A percentile compares a stretch with the other conserved stretches of the same genome.
Conservation (phyloP, 2,113 vertebrate species). For the Abramis brama region DNA sequence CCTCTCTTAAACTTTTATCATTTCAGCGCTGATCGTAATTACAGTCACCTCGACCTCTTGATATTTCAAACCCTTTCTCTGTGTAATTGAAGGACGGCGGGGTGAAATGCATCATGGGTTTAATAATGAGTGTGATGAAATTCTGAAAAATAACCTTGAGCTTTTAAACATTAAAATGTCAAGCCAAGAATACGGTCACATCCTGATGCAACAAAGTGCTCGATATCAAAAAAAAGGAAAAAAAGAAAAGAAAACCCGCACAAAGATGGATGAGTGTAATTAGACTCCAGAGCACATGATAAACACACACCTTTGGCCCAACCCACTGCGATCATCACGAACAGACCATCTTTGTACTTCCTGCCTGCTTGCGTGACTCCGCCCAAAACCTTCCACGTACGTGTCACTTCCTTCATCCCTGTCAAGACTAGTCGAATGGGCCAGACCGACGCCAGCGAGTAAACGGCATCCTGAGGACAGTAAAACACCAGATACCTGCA, state of each 20-base stretch:
- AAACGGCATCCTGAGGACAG: conserved; percentile 86
- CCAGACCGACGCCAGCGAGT: conserved; percentile 74
- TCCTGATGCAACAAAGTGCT: neutral
- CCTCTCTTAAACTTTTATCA: conserved; percentile 14
- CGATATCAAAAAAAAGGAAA: neutral
- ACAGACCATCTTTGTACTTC: conserved; percentile 87
- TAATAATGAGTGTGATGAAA: conserved; percentile 43
- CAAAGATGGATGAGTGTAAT: neutral
- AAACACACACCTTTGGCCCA: too few species aligned
- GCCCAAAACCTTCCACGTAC: conserved; percentile 92
- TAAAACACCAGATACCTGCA: conserved; percentile 94
- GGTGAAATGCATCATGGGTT: conserved; percentile 18
- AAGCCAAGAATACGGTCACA: neutral
- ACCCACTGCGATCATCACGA: conserved; percentile 84
- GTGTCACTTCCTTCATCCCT: conserved; percentile 94
- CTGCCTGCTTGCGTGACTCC: conserved; percentile 84
- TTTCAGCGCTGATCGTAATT: neutral
- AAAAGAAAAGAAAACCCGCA: too few species aligned
- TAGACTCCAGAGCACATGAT: neutral
- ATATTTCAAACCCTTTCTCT: conserved; percentile 37
- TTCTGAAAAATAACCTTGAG: conserved; percentile 24
- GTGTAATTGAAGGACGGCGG: conserved; percentile 30
- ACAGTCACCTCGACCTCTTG: conserved; percentile 32
- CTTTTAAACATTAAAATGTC: conserved; percentile 20
- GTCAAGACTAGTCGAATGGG: conserved; percentile 86